Evolutionary conservation across 2,113 vertebrate species (phyloP).

Genomic region (Forbesichthys papilliferus): DNA sequence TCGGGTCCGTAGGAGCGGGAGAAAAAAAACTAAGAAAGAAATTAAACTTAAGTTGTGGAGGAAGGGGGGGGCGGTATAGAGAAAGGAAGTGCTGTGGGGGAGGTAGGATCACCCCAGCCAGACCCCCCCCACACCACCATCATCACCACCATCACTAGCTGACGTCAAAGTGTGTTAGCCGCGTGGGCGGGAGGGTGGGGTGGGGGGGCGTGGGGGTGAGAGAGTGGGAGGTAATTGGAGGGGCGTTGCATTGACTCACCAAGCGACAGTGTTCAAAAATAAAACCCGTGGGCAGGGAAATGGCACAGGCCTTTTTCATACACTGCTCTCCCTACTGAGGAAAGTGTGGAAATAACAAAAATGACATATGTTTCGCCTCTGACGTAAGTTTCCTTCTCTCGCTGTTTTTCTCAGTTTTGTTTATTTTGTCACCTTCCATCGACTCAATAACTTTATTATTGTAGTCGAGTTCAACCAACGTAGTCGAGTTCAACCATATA

Average conservation of each 20-base stretch:
- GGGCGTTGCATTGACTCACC: conserved; percentile 83
- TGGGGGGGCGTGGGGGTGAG: conserved; percentile 75
- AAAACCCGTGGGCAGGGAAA: conserved; percentile 79
- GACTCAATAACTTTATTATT: conserved; percentile 4
- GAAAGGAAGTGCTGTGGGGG: conserved; percentile 74
- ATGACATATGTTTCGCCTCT: conserved; percentile 67
- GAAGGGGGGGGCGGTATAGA: conserved; percentile 47
- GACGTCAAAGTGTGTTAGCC: conserved; percentile 83
- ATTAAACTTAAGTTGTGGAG: conserved; percentile 58
- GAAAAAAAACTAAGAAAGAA: conserved; percentile 47
- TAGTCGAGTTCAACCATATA: conserved; percentile 1
- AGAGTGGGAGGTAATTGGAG: conserved; percentile 82
- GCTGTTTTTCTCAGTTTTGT: conserved; percentile 28
- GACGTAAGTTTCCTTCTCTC: conserved; percentile 58
- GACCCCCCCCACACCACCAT: conserved; percentile 52
- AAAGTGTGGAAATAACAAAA: conserved; percentile 62
- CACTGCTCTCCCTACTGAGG: conserved; percentile 57
- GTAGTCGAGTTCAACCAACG: background rate
- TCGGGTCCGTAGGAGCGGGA: background rate
- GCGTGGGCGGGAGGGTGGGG: conserved; percentile 76
- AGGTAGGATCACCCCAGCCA: conserved; percentile 72
- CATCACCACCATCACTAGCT: conserved; percentile 65
- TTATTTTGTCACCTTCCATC: conserved; percentile 45
- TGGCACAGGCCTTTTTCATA: conserved; percentile 75
- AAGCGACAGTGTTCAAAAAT: conserved; percentile 79